Base-by-base conservation (phyloP, 2,888 invertebrate genomes). In the Ophraella communa region DNA sequence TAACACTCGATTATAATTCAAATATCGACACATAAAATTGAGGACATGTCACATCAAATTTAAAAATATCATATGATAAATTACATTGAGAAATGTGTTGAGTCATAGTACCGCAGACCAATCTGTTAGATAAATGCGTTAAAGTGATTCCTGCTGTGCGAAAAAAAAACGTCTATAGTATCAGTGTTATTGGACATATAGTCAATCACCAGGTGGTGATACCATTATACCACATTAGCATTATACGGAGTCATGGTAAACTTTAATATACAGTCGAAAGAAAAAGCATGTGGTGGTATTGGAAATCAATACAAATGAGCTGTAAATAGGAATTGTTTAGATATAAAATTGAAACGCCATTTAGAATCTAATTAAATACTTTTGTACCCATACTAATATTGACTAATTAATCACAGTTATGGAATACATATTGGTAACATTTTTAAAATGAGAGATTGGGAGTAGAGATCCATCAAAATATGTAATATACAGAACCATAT, bases 121-220 rank as follows among this genome's bases (percentile, higher is more conserved):
- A 72, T 73, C 71, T 75, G 73, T 75, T 73, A 68, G 64, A 63
- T 59, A 64, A 64, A 56, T 60, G 70, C 69, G 68, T 65, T 69
- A 68, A 68, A 65, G 67, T 66, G 72, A 71, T 65, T 68, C 74
- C 74, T 67, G 73, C 73, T 70, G 74, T 62, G 73, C 63, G 57
- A 33, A 60, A 62, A 64, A 69, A 67, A 58, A 64, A 64, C 68
- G 61, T 62, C 58, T 62, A 65, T 67, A 72, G 77, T 76, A 76
- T 77, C 76, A 74, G 71, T 76, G 74, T 70, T 74, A 73, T 71
- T 69, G 68, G 68, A 67, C 67, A 74, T 69, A 71, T 71, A 71
- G 70, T 64, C 58, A 69, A 76, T 73, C 79, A 71, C 76, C 77
- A 74, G 77, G 77, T 77, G 79, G 77, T 73, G 79, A 74, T 77